Evolutionary conservation across 2,113 vertebrate species (phyloP).

Genomic region (Passerina amoena): DNA sequence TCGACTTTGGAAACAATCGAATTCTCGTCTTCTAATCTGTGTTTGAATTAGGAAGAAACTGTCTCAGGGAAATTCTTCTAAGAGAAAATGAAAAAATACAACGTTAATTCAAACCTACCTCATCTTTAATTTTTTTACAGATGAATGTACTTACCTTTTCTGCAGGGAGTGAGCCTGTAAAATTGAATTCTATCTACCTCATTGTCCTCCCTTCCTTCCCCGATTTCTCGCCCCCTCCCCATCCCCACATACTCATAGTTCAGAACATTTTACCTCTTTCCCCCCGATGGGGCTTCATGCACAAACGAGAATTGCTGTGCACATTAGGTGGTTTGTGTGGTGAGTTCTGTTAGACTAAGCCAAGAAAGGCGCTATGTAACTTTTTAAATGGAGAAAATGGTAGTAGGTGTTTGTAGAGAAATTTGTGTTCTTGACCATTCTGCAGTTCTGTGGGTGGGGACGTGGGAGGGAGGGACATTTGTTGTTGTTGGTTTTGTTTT

Average conservation of each 20-base stretch:
- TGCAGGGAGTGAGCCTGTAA: slow-evolving; percentile 95
- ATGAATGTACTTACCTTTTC: slow-evolving; percentile 92
- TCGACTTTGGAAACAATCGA: slow-evolving; percentile 99
- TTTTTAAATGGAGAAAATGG: slow-evolving; percentile 43
- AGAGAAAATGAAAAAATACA: slow-evolving; percentile 80
- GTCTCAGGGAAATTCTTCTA: slow-evolving; percentile 98
- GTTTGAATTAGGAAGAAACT: slow-evolving; percentile 75
- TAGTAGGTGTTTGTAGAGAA: slow-evolving; percentile 46
- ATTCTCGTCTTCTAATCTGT: slow-evolving; percentile 90
- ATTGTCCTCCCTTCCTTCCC: slow-evolving; percentile 67
- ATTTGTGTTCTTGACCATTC: slow-evolving; percentile 69
- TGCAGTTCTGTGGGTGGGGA: slow-evolving; percentile 55
- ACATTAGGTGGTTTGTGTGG: slow-evolving; percentile 64
- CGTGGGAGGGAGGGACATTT: slow-evolving; percentile 6
- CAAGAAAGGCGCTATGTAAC: slow-evolving; percentile 54
- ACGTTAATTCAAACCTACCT: slow-evolving; percentile 96
- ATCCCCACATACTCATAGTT: slow-evolving; percentile 25
- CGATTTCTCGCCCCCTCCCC: neutral
- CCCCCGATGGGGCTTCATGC: slow-evolving; percentile 43
- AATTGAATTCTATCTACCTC: slow-evolving; percentile 87
- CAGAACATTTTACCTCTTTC: slow-evolving; percentile 49
- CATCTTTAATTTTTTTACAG: slow-evolving; percentile 90
- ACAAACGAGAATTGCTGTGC: slow-evolving; percentile 70
- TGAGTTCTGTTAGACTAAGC: slow-evolving; percentile 70
- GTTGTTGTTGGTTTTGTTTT: neutral